Conservation (phyloP, 1,140 invertebrate genomes). For the Bacillus rossius region DNA sequence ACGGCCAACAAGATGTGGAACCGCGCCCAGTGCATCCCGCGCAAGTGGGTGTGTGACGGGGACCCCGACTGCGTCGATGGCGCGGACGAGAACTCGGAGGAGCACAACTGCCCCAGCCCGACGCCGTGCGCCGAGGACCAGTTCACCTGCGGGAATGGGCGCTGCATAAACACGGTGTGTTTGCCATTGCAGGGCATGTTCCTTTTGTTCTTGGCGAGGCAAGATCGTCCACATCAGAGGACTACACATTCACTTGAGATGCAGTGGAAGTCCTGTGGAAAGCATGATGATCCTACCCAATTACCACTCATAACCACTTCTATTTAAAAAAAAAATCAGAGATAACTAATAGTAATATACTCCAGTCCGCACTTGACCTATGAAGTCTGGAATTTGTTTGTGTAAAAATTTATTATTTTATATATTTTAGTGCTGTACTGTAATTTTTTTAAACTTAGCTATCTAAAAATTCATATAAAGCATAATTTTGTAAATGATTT, state of each 20-base stretch:
- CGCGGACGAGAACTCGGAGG: conserved; percentile 87
- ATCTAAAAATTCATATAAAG: too few species aligned
- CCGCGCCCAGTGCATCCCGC: conserved; percentile 87
- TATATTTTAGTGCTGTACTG: too few species aligned
- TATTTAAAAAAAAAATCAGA: too few species aligned
- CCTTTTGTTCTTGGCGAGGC: too few species aligned
- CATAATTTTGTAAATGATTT: too few species aligned
- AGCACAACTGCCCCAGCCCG: conserved; percentile 73
- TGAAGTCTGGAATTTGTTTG: too few species aligned
- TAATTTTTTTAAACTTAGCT: too few species aligned
- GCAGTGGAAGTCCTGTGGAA: not conserved
- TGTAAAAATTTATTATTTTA: too few species aligned
- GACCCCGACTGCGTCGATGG: conserved; percentile 95
- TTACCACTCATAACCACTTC: too few species aligned
- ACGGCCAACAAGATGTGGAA: conserved; percentile 86
- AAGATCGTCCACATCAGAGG: not conserved
- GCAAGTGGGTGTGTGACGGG: conserved; percentile 92
- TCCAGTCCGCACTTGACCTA: too few species aligned
- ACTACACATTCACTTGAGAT: not conserved
- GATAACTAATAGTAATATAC: too few species aligned
- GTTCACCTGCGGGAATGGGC: conserved; percentile 85
- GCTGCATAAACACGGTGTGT: conserved; percentile 70
- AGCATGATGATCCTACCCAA: not conserved
- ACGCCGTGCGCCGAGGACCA: conserved; percentile 79
- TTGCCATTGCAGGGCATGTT: too few species aligned